These are phyloP conservation scores for Meleagris gallopavo DNA, from an alignment of 2,113 vertebrate species.

Conservation along the genomic window DNA sequence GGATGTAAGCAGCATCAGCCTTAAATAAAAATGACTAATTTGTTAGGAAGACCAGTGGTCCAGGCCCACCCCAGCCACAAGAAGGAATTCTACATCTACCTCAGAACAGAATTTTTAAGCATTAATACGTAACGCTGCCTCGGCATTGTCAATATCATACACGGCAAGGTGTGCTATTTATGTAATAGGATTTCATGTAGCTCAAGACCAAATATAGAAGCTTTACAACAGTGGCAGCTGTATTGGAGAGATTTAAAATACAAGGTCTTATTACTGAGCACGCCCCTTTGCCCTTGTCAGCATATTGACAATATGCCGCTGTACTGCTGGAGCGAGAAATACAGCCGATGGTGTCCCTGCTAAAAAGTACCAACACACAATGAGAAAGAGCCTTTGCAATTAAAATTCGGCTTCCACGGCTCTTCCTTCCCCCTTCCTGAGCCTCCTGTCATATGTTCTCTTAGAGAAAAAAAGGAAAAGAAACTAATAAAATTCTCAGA, in stretches of 20 bases:
- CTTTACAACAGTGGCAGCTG: not conserved
- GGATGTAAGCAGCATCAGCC: not conserved
- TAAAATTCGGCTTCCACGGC: not conserved
- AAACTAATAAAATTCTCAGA: not conserved
- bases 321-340: not conserved
- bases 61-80: not conserved
- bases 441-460: not conserved
- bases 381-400: not conserved
- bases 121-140: not conserved
- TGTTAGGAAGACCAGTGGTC: not conserved
- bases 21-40: not conserved
- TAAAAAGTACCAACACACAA: conserved; percentile 38
- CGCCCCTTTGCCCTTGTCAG: conserved; percentile 24
- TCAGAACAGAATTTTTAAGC: not conserved
- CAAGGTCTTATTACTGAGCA: not conserved
- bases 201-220: not conserved
- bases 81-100: not conserved
- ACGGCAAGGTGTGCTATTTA: not conserved
- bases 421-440: not conserved
- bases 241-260: conserved; percentile 25
- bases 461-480: not conserved
- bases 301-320: not conserved
- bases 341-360: not conserved
- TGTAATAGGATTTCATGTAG: not conserved
- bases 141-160: not conserved